Percentiles rank a stretch among this genome's conserved stretches.
phyloP scores from a whole-genome alignment of 2,888 invertebrate species.

The Phlogophora meticulosa region DNA sequence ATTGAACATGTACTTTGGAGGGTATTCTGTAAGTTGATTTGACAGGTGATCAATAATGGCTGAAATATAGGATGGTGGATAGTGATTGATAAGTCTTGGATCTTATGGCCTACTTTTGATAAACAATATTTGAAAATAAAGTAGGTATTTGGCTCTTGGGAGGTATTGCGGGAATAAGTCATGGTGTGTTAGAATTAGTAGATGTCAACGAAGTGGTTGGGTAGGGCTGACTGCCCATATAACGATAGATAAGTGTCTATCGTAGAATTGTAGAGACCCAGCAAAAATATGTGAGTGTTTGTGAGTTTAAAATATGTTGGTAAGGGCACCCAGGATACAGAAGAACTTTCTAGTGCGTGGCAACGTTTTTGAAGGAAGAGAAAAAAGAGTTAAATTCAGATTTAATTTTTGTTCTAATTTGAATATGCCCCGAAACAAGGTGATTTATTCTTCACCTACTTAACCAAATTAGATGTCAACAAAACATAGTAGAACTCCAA shows the following conservation, averaged over 20 bases:
- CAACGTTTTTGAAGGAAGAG: too few relatives aligned
- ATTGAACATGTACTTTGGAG: slow-evolving; percentile 36
- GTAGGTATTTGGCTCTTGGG: not conserved
- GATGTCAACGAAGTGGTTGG: not conserved
- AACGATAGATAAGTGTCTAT: not conserved
- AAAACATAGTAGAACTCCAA: slow-evolving; percentile 23
- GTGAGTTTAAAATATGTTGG: too few relatives aligned
- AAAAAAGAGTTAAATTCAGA: too few relatives aligned
- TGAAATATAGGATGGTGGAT: slow-evolving; percentile 25
- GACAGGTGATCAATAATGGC: slow-evolving; percentile 42
- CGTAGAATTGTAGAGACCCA: too few relatives aligned
- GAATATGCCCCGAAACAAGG: too few relatives aligned
- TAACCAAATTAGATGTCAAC: slow-evolving; percentile 15
- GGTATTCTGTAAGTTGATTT: slow-evolving; percentile 46
- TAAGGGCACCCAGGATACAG: too few relatives aligned
- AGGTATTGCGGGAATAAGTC: not conserved
- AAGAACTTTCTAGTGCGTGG: too few relatives aligned
- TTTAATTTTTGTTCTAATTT: too few relatives aligned
- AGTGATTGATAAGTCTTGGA: slow-evolving; percentile 42
- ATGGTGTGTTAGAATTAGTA: not conserved
- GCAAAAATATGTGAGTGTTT: too few relatives aligned
- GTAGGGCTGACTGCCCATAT: too few relatives aligned
- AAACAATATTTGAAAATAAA: slow-evolving; percentile 32
- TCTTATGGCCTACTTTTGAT: slow-evolving; percentile 38
- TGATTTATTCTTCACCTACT: not conserved